Evolutionary conservation across 1,140 invertebrate genomes (phyloP), one percentile per base, ranked within the genome.

Genomic region (Hermatobates lingyangjiaoensis): DNA sequence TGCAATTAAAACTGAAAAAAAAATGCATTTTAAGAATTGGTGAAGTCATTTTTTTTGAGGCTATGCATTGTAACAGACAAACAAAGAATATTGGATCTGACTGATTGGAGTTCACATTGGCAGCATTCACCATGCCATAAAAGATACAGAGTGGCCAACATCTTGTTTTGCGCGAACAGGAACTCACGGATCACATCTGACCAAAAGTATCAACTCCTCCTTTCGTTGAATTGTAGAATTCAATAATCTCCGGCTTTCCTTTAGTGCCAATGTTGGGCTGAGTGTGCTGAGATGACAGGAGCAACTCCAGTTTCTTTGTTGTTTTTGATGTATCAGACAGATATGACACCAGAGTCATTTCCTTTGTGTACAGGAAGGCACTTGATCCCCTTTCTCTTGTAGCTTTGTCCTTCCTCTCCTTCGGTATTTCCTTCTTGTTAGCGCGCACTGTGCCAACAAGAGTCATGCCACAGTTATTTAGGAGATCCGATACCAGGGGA

Each of bases 251-350:
- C 20, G 62, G 59, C 49, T 61, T 61, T 4, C 39, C 18, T 24
- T 50, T 54, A 12, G 54, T 53, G 7, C 55, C 48, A 24, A 55
- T 24, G 44, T 61, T 56, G 24, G 56, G 50, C 3, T 27, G 44
- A 39, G 57, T 44, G 56, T 65, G 64, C 58, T 62, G 63, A 2
- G 60, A 53, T 10, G 60, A 61, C 10, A 61, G 7, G 25, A 66
- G 23, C 12, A 64, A 26, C 1, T 65, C 62, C 38, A 58, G 27
- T 60, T 62, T 66, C n/a, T n/a, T n/a, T n/a, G n/a, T n/a, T n/a
- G n/a, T n/a, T n/a, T n/a, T n/a, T 28, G 59, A 60, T 38, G 25
- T 23, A 45, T 52, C 54, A 26, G 52, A 23, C 48, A 27, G 45
- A 34, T 52, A 54, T 10, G 50, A 56, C n/a, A 56, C 55, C 20